A percentile compares a stretch with the other conserved stretches of the same genome.
These are phyloP conservation scores for Phania funesta DNA, from an alignment of 2,888 invertebrate species.

Conservation along the genomic window DNA sequence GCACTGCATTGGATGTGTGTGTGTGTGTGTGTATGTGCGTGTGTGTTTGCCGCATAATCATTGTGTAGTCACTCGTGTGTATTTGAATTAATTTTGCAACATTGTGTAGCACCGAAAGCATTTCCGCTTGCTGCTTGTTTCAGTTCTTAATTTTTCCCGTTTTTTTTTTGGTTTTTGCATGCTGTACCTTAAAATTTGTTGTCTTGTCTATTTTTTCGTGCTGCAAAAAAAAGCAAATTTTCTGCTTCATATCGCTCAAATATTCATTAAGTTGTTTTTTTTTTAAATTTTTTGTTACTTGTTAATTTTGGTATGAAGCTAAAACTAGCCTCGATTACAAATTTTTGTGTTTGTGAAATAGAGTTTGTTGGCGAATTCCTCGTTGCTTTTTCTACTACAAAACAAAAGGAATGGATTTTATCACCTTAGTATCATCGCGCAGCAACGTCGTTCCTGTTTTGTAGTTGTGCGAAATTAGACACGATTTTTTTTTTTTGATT, in stretches of 20 bases:
- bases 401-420: constrained; percentile 13
- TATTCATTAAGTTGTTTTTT: constrained; percentile 11
- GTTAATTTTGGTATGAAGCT: not conserved
- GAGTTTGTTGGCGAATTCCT: too few relatives aligned
- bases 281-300: not conserved
- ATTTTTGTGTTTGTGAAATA: not conserved
- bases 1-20: constrained; percentile 27
- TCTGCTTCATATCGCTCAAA: constrained; percentile 46
- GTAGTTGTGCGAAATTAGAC: not conserved
- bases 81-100: constrained; percentile 58
- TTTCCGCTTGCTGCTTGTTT: constrained; percentile 50
- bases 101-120: constrained; percentile 47
- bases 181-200: not conserved
- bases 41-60: constrained; percentile 44
- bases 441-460: not conserved
- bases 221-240: constrained; percentile 20
- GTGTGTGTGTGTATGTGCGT: constrained; percentile 28
- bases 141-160: not conserved
- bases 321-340: not conserved
- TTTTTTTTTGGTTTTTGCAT: not conserved
- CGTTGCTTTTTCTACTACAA: not conserved
- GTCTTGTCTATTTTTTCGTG: constrained; percentile 25
- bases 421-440: constrained; percentile 33
- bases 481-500: not conserved
- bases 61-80: constrained; percentile 55